These are phyloP conservation scores for Meiosimyza decipiens DNA, from an alignment of 2,888 invertebrate species.

Conservation along the genomic window DNA sequence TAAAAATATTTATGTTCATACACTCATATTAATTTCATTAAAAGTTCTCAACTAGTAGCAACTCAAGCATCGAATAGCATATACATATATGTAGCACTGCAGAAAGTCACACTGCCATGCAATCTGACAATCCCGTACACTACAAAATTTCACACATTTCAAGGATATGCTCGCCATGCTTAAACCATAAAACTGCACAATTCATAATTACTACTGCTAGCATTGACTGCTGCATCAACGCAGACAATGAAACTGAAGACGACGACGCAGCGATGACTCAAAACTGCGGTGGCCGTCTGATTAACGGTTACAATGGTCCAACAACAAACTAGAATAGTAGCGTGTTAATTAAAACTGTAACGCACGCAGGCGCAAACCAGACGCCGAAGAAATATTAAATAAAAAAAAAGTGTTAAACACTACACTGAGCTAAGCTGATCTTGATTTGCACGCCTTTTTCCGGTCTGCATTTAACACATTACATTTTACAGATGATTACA, in stretches of 20 bases:
- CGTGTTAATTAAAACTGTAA: constrained; percentile 36
- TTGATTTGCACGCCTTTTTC: constrained; percentile 34
- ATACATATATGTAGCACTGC: not conserved
- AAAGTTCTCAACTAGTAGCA: constrained; percentile 8
- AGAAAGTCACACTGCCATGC: constrained; percentile 20
- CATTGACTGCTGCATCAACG: not conserved
- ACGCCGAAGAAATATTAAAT: not conserved
- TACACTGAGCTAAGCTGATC: constrained; percentile 11
- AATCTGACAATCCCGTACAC: constrained; percentile 1
- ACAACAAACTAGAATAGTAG: not conserved
- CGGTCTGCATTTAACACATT: constrained; percentile 22
- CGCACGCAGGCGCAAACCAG: constrained; percentile 19
- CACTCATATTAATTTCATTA: constrained; percentile 4
- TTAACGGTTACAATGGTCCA: constrained; percentile 27
- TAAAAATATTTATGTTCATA: too few relatives aligned
- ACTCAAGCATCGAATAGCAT: not conserved
- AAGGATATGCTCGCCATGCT: constrained; percentile 32
- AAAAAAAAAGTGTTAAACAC: constrained; percentile 20
- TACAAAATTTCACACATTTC: constrained; percentile 27
- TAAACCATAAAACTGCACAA: constrained; percentile 20
- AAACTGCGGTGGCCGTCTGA: constrained; percentile 1
- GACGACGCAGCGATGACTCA: not conserved
- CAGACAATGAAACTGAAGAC: not conserved
- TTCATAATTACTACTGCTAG: constrained; percentile 7
- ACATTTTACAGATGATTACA: constrained; percentile 5